Conservation (phyloP, 2,888 invertebrate species). For the Empis stercorea region DNA sequence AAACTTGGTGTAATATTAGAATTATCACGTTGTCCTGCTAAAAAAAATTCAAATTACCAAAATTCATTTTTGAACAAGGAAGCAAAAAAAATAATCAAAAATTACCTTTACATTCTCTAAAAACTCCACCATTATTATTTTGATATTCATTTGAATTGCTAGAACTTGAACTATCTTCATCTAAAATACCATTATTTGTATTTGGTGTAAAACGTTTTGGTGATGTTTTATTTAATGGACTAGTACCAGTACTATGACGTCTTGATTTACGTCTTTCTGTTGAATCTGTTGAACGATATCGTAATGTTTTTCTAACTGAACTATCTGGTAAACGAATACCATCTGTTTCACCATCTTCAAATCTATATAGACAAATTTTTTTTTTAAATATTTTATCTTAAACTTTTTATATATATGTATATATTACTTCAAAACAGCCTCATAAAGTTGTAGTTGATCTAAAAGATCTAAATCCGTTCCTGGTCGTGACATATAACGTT, state of each 20-base stretch:
- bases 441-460: conserved; percentile 89
- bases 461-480: conserved; percentile 87
- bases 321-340: conserved; percentile 49
- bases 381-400: not conserved
- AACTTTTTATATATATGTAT: conserved; percentile 23
- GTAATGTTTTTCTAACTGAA: conserved; percentile 57
- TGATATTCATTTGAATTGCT: conserved; percentile 33
- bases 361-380: conserved; percentile 18
- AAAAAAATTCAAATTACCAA: not conserved
- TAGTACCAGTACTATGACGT: conserved; percentile 57
- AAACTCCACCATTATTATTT: conserved; percentile 26
- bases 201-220: conserved; percentile 26
- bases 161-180: conserved; percentile 41
- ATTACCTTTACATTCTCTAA: conserved; percentile 28
- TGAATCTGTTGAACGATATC: conserved; percentile 47
- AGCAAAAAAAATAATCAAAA: not conserved
- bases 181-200: conserved; percentile 26
- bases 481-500: conserved; percentile 79
- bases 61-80: not conserved
- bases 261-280: conserved; percentile 67
- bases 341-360: conserved; percentile 42
- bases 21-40: conserved; percentile 19
- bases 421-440: conserved; percentile 75
- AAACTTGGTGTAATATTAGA: conserved; percentile 57
- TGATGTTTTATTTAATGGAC: conserved; percentile 36